A percentile compares a stretch with the other conserved stretches of the same genome.
Evolutionary conservation across 2,113 vertebrate genomes (phyloP).

Genomic region (Phoxinus phoxinus): DNA sequence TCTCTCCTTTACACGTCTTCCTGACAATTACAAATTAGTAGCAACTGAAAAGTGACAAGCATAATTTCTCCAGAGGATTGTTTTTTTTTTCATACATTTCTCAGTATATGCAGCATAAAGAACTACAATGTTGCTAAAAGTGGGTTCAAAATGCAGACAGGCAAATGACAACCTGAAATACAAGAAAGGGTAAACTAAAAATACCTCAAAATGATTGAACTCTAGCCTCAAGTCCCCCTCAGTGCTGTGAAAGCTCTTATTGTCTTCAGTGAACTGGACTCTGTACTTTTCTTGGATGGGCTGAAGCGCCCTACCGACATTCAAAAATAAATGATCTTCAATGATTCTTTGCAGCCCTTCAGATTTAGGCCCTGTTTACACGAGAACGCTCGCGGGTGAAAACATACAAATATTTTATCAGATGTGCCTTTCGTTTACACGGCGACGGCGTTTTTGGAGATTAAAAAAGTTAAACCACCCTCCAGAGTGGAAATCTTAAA

Average conservation of each 20-base stretch:
- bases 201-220: conserved; percentile 2
- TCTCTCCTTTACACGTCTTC: not conserved
- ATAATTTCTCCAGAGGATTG: not conserved
- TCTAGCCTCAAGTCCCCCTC: not conserved
- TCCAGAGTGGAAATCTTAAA: no score
- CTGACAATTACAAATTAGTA: not conserved
- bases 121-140: not conserved
- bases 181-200: conserved; percentile 13
- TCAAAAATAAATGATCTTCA: not conserved
- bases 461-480: no score
- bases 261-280: conserved; percentile 21
- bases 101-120: not conserved
- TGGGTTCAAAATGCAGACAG: not conserved
- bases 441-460: no score
- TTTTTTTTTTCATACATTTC: conserved; percentile 6
- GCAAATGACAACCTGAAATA: not conserved
- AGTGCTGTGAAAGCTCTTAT: conserved; percentile 17
- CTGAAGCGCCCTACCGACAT: conserved; percentile 3
- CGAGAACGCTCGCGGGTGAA: no score
- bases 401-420: no score
- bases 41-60: not conserved
- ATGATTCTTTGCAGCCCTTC: not conserved
- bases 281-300: conserved; percentile 28
- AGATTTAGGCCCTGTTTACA: no score
- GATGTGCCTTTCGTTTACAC: no score